Percentiles rank a stretch among this genome's conserved stretches.
These are phyloP conservation scores for Andinoacara biseriatus DNA, from an alignment of 2,113 vertebrate genomes.

Conservation along the genomic window DNA sequence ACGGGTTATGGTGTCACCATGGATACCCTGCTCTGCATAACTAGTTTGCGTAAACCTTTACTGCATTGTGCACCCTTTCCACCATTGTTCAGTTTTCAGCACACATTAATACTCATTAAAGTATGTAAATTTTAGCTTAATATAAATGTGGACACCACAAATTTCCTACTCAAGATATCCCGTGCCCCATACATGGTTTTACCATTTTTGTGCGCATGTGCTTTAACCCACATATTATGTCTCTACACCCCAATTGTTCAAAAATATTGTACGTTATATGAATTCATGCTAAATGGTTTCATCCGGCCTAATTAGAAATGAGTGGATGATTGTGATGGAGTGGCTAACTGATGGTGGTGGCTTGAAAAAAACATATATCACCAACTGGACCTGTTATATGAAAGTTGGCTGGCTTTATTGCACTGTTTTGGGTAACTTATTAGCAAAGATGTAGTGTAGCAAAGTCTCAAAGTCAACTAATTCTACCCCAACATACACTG, in stretches of 20 bases:
- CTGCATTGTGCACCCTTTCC: background rate
- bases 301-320: no score
- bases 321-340: no score
- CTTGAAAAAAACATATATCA: no score
- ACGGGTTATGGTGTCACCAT: constrained; percentile 40
- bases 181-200: background rate
- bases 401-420: no score
- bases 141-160: background rate
- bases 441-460: background rate
- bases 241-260: background rate
- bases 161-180: background rate
- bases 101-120: background rate
- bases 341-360: no score
- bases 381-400: no score
- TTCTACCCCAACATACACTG: background rate
- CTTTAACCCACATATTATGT: background rate
- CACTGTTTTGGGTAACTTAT: no score
- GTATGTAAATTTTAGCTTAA: background rate
- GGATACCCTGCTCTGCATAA: constrained; percentile 23
- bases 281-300: no score
- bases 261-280: no score
- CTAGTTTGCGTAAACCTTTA: background rate
- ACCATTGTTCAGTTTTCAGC: background rate
- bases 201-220: background rate
- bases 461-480: background rate